Evolutionary conservation across 2,888 invertebrate genomes (phyloP).

Genomic region (Coleophora deauratella): DNA sequence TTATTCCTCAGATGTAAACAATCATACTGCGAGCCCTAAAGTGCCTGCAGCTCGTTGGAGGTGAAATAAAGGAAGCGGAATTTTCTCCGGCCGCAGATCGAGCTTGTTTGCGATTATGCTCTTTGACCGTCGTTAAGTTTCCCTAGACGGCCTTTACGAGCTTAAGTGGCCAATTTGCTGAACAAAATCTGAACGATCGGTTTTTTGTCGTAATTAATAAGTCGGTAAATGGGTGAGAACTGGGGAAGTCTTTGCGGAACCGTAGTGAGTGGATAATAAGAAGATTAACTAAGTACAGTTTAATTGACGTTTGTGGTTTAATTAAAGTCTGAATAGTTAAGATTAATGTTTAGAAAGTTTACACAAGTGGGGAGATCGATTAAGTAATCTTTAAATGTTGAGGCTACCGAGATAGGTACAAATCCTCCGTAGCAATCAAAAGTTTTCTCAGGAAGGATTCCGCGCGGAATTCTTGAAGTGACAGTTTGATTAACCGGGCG

Average conservation of each 20-base stretch:
- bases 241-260: constrained; percentile 47
- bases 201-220: constrained; percentile 73
- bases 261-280: constrained; percentile 54
- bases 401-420: constrained; percentile 36
- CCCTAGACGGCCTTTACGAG: constrained; percentile 68
- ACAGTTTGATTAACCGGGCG: constrained; percentile 73
- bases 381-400: constrained; percentile 56
- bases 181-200: constrained; percentile 69
- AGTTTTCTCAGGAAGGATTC: constrained; percentile 68
- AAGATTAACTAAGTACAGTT: too few species aligned
- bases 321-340: constrained; percentile 28
- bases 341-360: too few species aligned
- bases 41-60: constrained; percentile 60
- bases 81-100: constrained; percentile 66
- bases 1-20: constrained; percentile 61
- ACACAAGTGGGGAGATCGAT: constrained; percentile 25
- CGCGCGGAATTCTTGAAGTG: constrained; percentile 71
- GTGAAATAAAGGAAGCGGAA: constrained; percentile 68
- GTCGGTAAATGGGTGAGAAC: constrained; percentile 44
- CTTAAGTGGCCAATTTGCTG: constrained; percentile 71
- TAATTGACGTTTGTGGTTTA: constrained; percentile 38
- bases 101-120: constrained; percentile 74
- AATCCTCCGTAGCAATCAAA: constrained; percentile 66
- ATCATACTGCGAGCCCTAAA: constrained; percentile 42
- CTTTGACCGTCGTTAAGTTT: constrained; percentile 74